phyloP scores from a whole-genome alignment of 2,888 invertebrate genomes.

The Mycalesis mineus region DNA sequence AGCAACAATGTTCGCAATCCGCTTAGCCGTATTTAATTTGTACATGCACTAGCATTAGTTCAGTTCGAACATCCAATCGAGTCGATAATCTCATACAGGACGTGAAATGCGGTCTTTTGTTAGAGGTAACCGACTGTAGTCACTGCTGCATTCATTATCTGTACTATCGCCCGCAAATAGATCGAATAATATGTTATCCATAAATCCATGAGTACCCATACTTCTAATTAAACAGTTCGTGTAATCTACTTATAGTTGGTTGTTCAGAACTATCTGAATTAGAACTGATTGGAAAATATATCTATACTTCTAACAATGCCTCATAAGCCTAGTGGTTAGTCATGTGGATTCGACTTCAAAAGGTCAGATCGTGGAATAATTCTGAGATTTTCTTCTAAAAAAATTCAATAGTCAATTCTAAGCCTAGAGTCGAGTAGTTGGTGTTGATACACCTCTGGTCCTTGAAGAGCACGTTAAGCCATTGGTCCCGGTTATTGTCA shows the following conservation, averaged over 20 bases:
- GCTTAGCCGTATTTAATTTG: constrained; percentile 1
- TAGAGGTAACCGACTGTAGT: neutral
- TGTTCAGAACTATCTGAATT: neutral
- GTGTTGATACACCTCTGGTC: too few species aligned
- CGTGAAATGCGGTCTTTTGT: neutral
- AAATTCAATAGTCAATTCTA: too few species aligned
- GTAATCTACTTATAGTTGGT: neutral
- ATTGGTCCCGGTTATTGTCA: too few species aligned
- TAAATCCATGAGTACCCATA: neutral
- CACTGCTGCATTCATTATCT: neutral
- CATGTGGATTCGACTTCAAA: too few species aligned
- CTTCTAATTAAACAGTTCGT: neutral
- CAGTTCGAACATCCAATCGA: neutral
- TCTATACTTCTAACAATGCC: too few species aligned
- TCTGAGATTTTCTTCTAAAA: too few species aligned
- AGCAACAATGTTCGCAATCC: neutral
- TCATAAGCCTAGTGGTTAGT: too few species aligned
- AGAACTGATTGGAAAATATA: too few species aligned
- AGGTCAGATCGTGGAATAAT: too few species aligned
- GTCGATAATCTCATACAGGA: neutral
- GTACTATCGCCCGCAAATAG: neutral
- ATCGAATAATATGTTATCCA: neutral
- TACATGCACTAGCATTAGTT: neutral
- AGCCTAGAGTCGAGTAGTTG: too few species aligned
- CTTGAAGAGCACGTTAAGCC: too few species aligned